Base-by-base conservation (phyloP, 2,888 invertebrate genomes). In the Cephus pulcher region DNA sequence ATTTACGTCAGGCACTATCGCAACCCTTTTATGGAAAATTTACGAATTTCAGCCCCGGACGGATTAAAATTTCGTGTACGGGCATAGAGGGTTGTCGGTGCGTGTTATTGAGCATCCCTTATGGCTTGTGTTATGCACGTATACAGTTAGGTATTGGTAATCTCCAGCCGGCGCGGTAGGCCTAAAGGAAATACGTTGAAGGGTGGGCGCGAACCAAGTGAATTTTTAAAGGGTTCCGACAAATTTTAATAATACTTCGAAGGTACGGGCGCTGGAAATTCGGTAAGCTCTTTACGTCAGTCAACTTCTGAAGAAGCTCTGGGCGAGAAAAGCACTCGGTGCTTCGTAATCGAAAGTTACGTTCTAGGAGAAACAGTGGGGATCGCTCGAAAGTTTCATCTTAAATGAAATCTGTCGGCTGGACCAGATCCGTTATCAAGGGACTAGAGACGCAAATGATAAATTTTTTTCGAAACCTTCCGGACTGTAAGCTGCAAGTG, bases 351-450 rank as follows among this genome's bases (percentile, higher is more conserved):
- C 15, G 11, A 34, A 32, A 71, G 71, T 71, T 71, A 23, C 78
- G 71, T 69, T 76, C 76, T 74, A 74, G 34, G 77, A 77, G 80
- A 85, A 81, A 78, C 74, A 80, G 69, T 71, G 32, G 32, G 15
- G 15, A 15, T 33, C 71, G 30, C 9, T 34, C 15, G 68, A 79
- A 85, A 83, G 81, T 83, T 83, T 82, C 86, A 84, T 86, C 84
- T 86, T 75, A 86, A 86, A 86, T 86, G 82, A 83, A 81, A 86
- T 86, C 86, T 81, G 34, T 40, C 37, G 77, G 68, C 40, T 71
- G 71, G 30, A 71, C 71, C 33, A 9, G 33, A 71, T 32, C 71
- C 32, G 71, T 9, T 11, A 15, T 71, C 71, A 9, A 9, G 11
- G 2, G 32, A 1, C 32, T 6, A n/a, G n/a, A 15, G 71, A 71